phyloP scores from a whole-genome alignment of 2,888 invertebrate species.

The Doris montereyensis region DNA sequence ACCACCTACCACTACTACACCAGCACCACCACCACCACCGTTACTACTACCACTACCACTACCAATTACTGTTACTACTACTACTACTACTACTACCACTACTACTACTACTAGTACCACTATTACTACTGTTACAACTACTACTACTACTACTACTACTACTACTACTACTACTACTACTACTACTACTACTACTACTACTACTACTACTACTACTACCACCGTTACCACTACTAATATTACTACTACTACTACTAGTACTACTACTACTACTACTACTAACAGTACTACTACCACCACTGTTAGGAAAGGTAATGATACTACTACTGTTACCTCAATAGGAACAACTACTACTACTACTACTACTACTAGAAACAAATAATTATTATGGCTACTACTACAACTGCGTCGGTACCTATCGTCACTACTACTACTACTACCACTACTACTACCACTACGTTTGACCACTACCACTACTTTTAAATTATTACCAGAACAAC shows the following conservation, averaged over 20 bases:
- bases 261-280: neutral
- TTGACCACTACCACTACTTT: neutral
- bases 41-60: neutral
- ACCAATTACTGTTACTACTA: neutral
- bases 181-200: neutral
- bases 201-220: neutral
- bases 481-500: too few species aligned
- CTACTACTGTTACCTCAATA: too few species aligned
- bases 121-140: neutral
- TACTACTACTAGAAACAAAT: too few species aligned
- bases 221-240: neutral
- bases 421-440: neutral
- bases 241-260: neutral
- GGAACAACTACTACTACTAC: too few species aligned
- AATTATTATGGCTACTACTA: too few species aligned
- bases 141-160: neutral
- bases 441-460: neutral
- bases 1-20: too few species aligned
- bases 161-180: neutral
- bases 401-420: too few species aligned
- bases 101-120: neutral
- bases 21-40: neutral
- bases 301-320: neutral
- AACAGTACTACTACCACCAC: too few species aligned
- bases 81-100: neutral